Conservation (phyloP, 2,888 invertebrate genomes). For the Parnassius orleans region DNA sequence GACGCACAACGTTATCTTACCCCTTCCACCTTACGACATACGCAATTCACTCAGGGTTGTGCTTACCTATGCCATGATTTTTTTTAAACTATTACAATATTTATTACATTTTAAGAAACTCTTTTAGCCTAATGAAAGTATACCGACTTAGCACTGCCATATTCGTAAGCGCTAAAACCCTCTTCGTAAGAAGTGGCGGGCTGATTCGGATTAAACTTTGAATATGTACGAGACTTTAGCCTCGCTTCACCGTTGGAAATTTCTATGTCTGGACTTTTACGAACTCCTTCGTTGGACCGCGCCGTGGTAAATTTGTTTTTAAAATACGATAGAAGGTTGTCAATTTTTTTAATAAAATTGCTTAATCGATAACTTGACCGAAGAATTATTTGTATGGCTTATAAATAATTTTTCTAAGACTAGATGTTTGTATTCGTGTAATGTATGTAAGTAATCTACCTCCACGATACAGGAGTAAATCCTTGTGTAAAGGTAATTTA, state of each 20-base stretch:
- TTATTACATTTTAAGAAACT: slow-evolving; percentile 5
- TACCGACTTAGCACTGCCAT: slow-evolving; percentile 43
- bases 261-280: slow-evolving; percentile 40
- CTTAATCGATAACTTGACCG: no score
- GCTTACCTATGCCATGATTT: not conserved
- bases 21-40: no score
- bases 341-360: no score
- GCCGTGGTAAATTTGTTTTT: slow-evolving; percentile 10
- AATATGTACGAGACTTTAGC: slow-evolving; percentile 63
- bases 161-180: slow-evolving; percentile 40
- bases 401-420: no score
- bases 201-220: slow-evolving; percentile 74
- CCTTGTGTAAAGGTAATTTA: no score
- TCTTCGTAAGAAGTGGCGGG: slow-evolving; percentile 34
- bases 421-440: no score
- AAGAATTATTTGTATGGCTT: no score
- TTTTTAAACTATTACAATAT: no score
- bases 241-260: slow-evolving; percentile 34
- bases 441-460: no score
- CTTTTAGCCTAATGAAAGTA: slow-evolving; percentile 18
- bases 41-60: no score
- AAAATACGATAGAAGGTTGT: not conserved
- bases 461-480: no score
- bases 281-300: slow-evolving; percentile 32
- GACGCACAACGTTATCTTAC: no score